Base-by-base conservation (phyloP, 2,113 vertebrate species). In the Psilopsiagon aurifrons region DNA sequence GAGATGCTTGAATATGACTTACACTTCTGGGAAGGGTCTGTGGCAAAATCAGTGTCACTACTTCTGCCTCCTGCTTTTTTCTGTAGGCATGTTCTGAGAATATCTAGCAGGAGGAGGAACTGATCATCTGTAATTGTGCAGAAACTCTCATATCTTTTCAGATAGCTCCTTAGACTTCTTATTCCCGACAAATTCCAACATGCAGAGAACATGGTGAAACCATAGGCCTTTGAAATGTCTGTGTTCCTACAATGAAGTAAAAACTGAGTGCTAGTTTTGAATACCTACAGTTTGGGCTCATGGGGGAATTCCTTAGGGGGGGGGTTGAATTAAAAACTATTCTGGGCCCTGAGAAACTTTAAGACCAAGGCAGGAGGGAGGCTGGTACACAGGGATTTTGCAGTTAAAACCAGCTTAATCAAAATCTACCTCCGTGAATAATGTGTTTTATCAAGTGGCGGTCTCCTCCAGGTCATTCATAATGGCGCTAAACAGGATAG, bases 181-280 rank as follows among this genome's bases (percentile, higher is more conserved):
- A 69, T 39, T 4, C 9, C 9, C 1, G 43, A 10, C 11, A 74
- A 55, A 74, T 52, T 69, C 44, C 35, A 55, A 5, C 17, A 23
- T 33, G 8, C 51, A 66, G 67, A 80, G 29, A 83, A 74, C 6
- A 47, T 5, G 10, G 13, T 49, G 23, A 74, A 95, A 88, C 8
- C 8, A 57, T 11, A 66, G 35, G 57, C 13, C 28, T 69, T 71
- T 69, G 19, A 77, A 86, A 91, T 9, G 1, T 29, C 33, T 81
- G 8, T 63, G 31, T n/a, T 33, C 31, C 33, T 63, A 76, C 39
- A 55, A 0, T 1, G 2, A 73, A 19, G 23, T 64, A 35, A 83
- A 29, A 80, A 46, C 2, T 0, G 0, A 80, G 15, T 20, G 7
- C 10, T 73, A 3, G 16, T 46, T 83, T 51, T 86, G 1, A 59